phyloP scores from a whole-genome alignment of 2,888 invertebrate species.

The Flexamia atlantica region DNA sequence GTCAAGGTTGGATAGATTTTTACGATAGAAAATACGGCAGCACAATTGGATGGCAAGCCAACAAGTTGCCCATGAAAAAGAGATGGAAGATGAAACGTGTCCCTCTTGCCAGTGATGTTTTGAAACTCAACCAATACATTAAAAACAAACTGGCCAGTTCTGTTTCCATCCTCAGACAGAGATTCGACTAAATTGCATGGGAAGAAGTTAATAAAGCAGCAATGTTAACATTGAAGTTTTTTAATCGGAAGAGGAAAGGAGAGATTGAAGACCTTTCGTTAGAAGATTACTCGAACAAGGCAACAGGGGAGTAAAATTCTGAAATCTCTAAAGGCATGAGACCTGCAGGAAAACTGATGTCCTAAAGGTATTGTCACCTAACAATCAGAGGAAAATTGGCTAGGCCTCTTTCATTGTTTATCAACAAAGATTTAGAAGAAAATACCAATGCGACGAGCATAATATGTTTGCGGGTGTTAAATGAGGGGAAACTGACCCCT shows the following conservation, averaged over 20 bases:
- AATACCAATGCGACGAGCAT: too few relatives aligned
- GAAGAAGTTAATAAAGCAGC: not conserved
- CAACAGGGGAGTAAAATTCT: not conserved
- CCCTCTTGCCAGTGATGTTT: not conserved
- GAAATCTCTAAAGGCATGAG: not conserved
- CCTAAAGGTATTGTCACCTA: not conserved
- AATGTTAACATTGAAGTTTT: not conserved
- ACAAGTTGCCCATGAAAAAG: not conserved
- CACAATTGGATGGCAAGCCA: conserved; percentile 11
- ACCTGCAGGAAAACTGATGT: not conserved
- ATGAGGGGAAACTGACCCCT: too few relatives aligned
- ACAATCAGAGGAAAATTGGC: not conserved
- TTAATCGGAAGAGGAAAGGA: not conserved
- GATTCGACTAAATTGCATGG: not conserved
- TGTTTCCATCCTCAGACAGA: not conserved
- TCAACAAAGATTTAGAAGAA: not conserved
- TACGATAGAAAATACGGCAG: not conserved
- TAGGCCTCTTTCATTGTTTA: not conserved
- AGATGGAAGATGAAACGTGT: not conserved
- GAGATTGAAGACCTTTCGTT: not conserved
- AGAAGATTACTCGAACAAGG: not conserved
- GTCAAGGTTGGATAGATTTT: not conserved
- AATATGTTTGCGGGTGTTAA: too few relatives aligned
- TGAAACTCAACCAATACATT: not conserved
- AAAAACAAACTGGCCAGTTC: not conserved